Evolutionary conservation across 1,140 invertebrate species (phyloP), one percentile per base, ranked within the genome.

Genomic region (Papilio machaon): DNA sequence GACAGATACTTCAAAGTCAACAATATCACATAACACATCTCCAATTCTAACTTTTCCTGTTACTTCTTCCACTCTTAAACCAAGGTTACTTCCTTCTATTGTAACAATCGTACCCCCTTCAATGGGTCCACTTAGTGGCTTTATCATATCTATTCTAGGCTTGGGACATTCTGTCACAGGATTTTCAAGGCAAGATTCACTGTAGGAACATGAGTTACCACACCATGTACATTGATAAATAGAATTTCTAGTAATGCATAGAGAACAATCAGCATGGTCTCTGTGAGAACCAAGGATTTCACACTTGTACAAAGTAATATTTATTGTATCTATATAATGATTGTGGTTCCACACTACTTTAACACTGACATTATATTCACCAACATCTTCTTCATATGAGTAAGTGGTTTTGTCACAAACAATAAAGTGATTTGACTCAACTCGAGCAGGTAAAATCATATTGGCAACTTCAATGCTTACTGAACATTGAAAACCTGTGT

Each of bases 91-190:
- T 9, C 99, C 99, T 95, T 98, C 97, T 81, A 99, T 99, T 9
- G 98, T 99, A 0, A 99, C 96, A 49, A 98, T 92, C 30, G 99
- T 99, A 2, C 99, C 99, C 43, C 99, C 99, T 95, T 99, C 98
- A 74, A 99, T 96, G 11, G 99, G 99, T 15, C 99, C 99, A 91
- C 97, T 98, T 35, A 98, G 90, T 0, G 99, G 99, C 92, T 97
- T 98, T 84, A 99, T 99, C 96, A 98, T 97, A 93, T 99, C 98
- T 88, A 99, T 99, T 84, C 98, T 95, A 19, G 98, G 98, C 87
- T 97, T 97, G 1, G 98, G 98, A 91, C 98, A 99, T 87, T 98
- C 98, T 52, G 96, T 96, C 35, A 97, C 96, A 38, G 96, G 95
- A 13, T 95, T 95, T 83, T 97, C 96, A 67, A 96, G 91, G 89